These are phyloP conservation scores for Gobio gobio DNA, from an alignment of 2,113 vertebrate genomes.

Conservation along the genomic window DNA sequence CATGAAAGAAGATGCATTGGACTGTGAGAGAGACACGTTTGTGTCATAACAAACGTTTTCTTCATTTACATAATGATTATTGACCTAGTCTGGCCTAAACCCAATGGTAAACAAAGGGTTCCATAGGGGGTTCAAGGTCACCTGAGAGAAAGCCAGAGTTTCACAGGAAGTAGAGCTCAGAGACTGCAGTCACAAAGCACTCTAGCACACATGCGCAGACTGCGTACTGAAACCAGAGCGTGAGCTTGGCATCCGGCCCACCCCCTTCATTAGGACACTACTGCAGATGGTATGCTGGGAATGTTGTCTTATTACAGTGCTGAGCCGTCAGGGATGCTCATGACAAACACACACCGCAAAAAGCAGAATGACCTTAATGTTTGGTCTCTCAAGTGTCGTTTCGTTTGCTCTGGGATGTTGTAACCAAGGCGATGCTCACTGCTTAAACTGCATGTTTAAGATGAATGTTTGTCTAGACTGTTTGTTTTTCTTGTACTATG, in stretches of 20 bases:
- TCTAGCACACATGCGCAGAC: constrained; percentile 72
- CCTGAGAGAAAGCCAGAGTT: constrained; percentile 7
- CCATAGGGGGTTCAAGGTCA: background rate
- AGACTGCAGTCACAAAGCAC: constrained; percentile 70
- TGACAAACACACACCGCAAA: constrained; percentile 36
- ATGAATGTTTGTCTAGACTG: constrained; percentile 23
- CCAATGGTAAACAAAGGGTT: background rate
- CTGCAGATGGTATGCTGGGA: constrained; percentile 80
- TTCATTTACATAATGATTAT: background rate
- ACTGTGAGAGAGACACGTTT: background rate
- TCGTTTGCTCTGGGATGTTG: background rate
- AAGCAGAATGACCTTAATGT: constrained; percentile 3
- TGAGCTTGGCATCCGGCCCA: constrained; percentile 75
- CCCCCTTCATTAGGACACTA: constrained; percentile 64
- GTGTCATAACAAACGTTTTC: background rate
- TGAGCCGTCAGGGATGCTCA: constrained; percentile 48
- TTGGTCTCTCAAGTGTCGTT: background rate
- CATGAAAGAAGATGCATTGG: background rate
- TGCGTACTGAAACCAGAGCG: constrained; percentile 69
- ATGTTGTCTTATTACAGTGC: constrained; percentile 65
- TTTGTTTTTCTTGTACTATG: background rate
- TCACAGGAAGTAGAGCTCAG: constrained; percentile 57
- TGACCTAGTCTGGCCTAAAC: background rate
- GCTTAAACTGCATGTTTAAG: background rate
- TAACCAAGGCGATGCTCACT: background rate